Evolutionary conservation across 2,113 vertebrate genomes (phyloP).

Genomic region (Donacobius atricapilla): DNA sequence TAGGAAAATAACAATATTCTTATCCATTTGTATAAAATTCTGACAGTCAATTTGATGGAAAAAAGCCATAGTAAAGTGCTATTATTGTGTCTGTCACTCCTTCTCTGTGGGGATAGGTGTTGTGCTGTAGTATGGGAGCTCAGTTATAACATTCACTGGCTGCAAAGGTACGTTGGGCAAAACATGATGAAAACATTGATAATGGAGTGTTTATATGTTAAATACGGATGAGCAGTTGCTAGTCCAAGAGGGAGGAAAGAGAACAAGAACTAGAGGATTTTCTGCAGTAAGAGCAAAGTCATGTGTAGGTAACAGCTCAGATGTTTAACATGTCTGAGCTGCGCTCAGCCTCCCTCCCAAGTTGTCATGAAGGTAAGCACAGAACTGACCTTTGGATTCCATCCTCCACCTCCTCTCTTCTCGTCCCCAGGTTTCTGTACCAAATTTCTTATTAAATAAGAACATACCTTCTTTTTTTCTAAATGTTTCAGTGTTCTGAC

Average conservation of each 20-base stretch:
- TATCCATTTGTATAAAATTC: not conserved
- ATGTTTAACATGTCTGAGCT: accelerated
- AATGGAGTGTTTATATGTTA: not conserved
- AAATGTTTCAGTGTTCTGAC: not conserved
- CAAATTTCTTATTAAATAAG: not conserved
- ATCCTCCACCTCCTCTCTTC: not conserved
- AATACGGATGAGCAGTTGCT: not conserved
- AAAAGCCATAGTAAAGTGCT: not conserved
- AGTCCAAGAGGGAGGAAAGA: not conserved
- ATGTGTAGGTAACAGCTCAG: accelerated
- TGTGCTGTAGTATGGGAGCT: not conserved
- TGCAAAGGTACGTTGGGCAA: not conserved
- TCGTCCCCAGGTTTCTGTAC: not conserved
- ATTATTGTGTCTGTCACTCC: not conserved
- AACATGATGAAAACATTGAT: accelerated
- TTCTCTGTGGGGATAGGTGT: not conserved
- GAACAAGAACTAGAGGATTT: not conserved
- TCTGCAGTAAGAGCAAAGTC: not conserved
- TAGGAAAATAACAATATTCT: not conserved
- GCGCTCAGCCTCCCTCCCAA: not conserved
- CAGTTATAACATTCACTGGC: accelerated
- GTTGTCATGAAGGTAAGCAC: not conserved
- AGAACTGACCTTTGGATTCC: not conserved
- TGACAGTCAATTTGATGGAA: accelerated
- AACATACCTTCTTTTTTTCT: not conserved